Base-by-base conservation (phyloP, 2,888 invertebrate species). In the Drosophila mayaguana region DNA sequence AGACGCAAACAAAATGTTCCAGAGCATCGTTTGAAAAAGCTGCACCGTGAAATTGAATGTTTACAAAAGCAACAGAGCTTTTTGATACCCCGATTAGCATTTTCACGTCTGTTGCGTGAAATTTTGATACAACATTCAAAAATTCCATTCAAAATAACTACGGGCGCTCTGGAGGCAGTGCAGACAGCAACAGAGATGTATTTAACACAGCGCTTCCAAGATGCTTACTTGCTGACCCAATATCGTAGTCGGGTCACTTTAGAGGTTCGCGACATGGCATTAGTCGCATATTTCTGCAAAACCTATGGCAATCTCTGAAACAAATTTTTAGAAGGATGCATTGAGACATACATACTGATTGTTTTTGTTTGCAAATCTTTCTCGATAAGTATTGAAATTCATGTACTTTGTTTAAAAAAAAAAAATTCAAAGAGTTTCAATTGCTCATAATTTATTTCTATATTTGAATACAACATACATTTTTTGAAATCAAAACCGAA, bases 131-230 rank as follows among this genome's bases (percentile, higher is more conserved):
- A 91, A 0, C n/a, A 82, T 14, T 56, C 75, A 2, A 12, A 16
- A 0, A 2, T 36, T 16, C n/a, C 43, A 1, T 42, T 42, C 3
- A 67, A 91, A 64, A 91, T 94, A 42, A 93, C 94, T 60, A 2
- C 53, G 0, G 45, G 76, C 1, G 94, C 94, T 0, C 57, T 94
- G 16, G 83, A 91, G 70, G 94, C 94, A 0, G 64, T 94, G 32
- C 94, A 94, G 78, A 93, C 93, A 72, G 90, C 94, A 2, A 63
- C 92, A 0, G 94, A 94, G 86, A 91, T 93, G 72, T 94, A 94
- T 72, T 12, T 94, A 4, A 92, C 92, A 0, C 93, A 93, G 73
- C 91, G 94, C 18, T 93, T 94, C 43, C 92, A 94, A 67, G 94
- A 94, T 79, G 89, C 93, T 1, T 85, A 93, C 45, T 65, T 93